These are phyloP conservation scores for Drosophila sordidapex DNA, from an alignment of 2,888 invertebrate species.

Conservation along the genomic window DNA sequence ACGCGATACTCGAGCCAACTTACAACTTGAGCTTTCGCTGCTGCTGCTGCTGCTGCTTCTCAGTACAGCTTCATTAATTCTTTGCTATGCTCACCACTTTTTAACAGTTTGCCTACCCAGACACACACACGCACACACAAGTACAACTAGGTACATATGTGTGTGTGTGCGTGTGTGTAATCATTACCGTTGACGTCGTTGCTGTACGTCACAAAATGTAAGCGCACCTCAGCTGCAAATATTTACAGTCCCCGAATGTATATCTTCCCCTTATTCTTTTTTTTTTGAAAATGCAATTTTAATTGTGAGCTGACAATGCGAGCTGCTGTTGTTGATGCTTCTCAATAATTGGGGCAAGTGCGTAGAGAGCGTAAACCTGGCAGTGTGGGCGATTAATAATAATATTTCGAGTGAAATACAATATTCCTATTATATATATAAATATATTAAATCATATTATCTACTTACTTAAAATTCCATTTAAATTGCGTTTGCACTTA, in stretches of 20 bases:
- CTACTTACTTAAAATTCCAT: slow-evolving; percentile 29
- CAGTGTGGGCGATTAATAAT: slow-evolving; percentile 12
- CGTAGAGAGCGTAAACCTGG: slow-evolving; percentile 19
- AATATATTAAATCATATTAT: not conserved
- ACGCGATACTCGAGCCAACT: slow-evolving; percentile 12
- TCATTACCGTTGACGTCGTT: slow-evolving; percentile 55
- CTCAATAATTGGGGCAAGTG: slow-evolving; percentile 68
- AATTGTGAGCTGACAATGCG: slow-evolving; percentile 58
- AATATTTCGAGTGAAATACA: not conserved
- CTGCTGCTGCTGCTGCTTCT: slow-evolving; percentile 10
- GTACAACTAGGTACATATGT: slow-evolving; percentile 9
- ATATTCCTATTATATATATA: not conserved
- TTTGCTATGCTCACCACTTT: slow-evolving; percentile 43
- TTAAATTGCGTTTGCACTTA: not conserved
- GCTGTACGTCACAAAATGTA: slow-evolving; percentile 47
- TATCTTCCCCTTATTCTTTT: slow-evolving; percentile 33
- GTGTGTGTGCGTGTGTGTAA: slow-evolving; percentile 22
- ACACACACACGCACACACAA: slow-evolving; percentile 27
- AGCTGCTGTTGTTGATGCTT: slow-evolving; percentile 36
- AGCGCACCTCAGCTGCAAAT: slow-evolving; percentile 62
- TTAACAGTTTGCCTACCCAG: slow-evolving; percentile 48
- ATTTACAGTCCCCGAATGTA: slow-evolving; percentile 58
- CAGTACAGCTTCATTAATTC: slow-evolving; percentile 58
- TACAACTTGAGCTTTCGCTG: slow-evolving; percentile 35
- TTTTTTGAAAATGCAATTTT: slow-evolving; percentile 58